Evolutionary conservation across 2,113 vertebrate species (phyloP), one percentile per base, ranked within the genome.

Genomic region (Lota lota): DNA sequence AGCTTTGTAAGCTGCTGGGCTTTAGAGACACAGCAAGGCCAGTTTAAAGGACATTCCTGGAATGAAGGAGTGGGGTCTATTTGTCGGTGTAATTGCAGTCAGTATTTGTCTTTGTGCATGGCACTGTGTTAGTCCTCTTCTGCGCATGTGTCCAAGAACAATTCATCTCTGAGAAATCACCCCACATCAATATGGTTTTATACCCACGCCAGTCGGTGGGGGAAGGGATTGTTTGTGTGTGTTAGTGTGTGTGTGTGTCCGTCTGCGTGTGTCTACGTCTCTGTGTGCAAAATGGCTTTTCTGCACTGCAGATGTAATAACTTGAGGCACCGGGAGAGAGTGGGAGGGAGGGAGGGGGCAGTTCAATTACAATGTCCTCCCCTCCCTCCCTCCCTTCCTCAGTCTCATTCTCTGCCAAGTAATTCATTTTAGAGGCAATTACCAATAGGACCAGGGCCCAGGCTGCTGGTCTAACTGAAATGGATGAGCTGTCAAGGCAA

Each of bases 391-490:
- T 68, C 68, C 72, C 70, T 83, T 69, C 72, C 67, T 82, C 63
- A 40, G 66, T 73, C 74, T 80, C 78, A 64, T 67, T 82, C 74
- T 61, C 66, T 83, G 83, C 80, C 85, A 85, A 87, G 86, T 87
- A 83, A 89, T 90, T 87, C 78, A 89, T 90, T 90, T 90, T 81
- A 85, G 82, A 88, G 79, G 82, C 87, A 89, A 87, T 86, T 88
- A 81, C 82, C 80, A 79, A 79, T 33, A 79, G 62, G 74, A 66
- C 78, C 7, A 72, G 76, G 67, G 77, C 71, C 65, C 68, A 22
- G 80, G 66, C 70, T 50, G 70, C 72, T 78, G 36, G 7, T 62
- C 85, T 87, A 89, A 88, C 82, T 83, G 70, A 61, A 87, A 89
- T 85, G 72, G 83, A 89, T 88, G 85, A 88, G 83, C 88, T 85